These are phyloP conservation scores for Spisula solida DNA, from an alignment of 2,888 invertebrate species.

Conservation along the genomic window DNA sequence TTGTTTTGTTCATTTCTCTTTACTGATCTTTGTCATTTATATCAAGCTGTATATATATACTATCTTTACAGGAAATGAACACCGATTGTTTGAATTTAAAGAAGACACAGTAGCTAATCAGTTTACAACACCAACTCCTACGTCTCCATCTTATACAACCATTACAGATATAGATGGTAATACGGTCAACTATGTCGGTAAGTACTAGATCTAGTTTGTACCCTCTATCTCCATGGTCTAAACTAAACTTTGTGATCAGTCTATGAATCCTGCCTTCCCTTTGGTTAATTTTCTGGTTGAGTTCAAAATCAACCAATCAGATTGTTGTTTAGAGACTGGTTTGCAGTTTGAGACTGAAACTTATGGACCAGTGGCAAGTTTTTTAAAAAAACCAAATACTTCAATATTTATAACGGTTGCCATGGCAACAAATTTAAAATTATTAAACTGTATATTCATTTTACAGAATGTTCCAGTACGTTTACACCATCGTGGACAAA, in stretches of 20 bases:
- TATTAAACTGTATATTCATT: not conserved
- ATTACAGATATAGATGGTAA: conserved; percentile 64
- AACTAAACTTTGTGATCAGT: no score
- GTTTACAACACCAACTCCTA: conserved; percentile 71
- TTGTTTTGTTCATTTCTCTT: not conserved
- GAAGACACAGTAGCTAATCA: conserved; percentile 74
- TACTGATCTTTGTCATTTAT: not conserved
- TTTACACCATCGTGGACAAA: conserved; percentile 52
- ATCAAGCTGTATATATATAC: not conserved
- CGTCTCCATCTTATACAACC: conserved; percentile 61
- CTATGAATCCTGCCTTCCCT: no score
- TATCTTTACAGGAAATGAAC: conserved; percentile 76
- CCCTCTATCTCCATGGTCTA: no score
- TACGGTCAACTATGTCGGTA: conserved; percentile 64
- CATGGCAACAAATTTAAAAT: no score
- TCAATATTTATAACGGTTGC: no score
- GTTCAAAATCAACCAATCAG: not conserved
- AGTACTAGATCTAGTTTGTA: not conserved
- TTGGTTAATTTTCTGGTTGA: not conserved
- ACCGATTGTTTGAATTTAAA: conserved; percentile 78
- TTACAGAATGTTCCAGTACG: conserved; percentile 63
- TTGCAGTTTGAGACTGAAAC: not conserved
- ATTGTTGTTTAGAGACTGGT: not conserved
- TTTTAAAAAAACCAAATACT: no score
- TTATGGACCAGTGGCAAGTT: no score